Conservation (phyloP, 2,113 vertebrate species). For the Empidonax traillii region DNA sequence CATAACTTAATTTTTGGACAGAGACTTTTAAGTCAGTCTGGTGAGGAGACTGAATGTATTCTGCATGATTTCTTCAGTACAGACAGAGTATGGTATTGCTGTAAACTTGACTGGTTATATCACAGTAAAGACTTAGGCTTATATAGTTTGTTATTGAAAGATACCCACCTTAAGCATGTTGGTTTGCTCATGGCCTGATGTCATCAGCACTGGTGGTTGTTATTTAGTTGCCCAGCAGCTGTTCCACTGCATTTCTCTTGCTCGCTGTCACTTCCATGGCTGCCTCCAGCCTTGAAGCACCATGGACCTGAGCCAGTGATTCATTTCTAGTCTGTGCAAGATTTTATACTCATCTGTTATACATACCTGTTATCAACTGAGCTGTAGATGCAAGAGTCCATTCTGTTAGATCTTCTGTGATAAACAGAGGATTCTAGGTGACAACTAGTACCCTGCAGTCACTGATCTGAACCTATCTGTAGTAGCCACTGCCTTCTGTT, state of each 20-base stretch:
- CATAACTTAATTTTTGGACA: constrained; percentile 43
- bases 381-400: background rate
- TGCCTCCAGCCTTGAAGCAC: background rate
- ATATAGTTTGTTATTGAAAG: background rate
- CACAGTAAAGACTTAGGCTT: background rate
- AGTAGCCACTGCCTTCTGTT: background rate
- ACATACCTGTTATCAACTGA: background rate
- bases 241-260: background rate
- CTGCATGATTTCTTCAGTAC: background rate
- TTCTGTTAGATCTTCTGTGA: background rate
- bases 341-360: background rate
- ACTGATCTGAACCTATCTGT: background rate
- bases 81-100: background rate
- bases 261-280: background rate
- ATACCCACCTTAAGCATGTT: background rate
- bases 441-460: background rate
- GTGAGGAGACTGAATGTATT: background rate
- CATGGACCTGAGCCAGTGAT: background rate
- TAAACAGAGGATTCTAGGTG: background rate
- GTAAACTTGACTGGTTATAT: background rate
- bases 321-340: background rate
- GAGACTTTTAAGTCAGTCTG: background rate
- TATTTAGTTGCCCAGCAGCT: background rate
- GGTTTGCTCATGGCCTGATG: background rate
- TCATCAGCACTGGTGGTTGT: background rate